Conservation (phyloP, 2,797 vertebrate genomes). For the Carcharodon carcharias region DNA sequence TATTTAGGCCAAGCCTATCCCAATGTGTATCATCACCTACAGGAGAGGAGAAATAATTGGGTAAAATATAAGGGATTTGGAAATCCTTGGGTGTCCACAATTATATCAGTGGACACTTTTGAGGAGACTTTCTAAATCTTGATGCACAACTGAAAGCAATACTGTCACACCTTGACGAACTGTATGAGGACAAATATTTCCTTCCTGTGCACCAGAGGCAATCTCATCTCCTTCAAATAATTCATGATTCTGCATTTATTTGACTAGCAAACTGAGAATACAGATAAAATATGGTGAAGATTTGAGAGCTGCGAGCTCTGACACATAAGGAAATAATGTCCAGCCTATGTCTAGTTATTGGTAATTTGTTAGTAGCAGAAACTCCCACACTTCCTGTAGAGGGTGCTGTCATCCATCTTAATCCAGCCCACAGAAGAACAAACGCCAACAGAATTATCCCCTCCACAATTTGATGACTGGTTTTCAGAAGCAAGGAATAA, state of each 20-base stretch:
- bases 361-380: not conserved
- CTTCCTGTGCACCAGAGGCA: not conserved
- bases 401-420: not conserved
- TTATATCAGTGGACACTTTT: not conserved
- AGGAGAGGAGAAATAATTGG: not conserved
- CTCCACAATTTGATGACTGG: not conserved
- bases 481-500: not conserved
- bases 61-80: not conserved
- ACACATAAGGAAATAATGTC: not conserved
- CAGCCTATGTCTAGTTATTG: not conserved
- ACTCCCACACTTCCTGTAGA: not conserved
- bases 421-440: not conserved
- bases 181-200: not conserved
- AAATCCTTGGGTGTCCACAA: not conserved
- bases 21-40: not conserved
- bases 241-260: constrained; percentile 1
- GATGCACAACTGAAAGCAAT: not conserved
- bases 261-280: not conserved
- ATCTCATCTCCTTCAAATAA: not conserved
- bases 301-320: not conserved
- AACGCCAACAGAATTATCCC: not conserved
- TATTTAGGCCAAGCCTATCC: no score
- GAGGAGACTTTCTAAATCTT: not conserved
- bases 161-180: not conserved
- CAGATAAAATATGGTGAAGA: not conserved